phyloP scores from a whole-genome alignment of 2,888 invertebrate species.

The Meghimatium bilineatum region DNA sequence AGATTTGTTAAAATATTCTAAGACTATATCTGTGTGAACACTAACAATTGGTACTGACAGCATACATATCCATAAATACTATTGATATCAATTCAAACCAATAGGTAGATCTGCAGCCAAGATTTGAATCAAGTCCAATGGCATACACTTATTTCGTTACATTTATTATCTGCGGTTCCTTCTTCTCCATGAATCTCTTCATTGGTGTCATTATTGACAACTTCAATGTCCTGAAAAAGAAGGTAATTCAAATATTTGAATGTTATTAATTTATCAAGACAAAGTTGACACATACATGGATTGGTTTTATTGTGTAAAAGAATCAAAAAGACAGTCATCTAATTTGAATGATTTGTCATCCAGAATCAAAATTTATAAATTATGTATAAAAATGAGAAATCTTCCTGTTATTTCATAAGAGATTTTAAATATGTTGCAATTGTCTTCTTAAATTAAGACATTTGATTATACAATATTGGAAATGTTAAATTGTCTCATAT shows the following conservation, averaged over 20 bases:
- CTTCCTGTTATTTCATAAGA: no score
- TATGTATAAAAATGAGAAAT: no score
- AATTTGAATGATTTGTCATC: no score
- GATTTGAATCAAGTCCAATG: conserved; percentile 90
- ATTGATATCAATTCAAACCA: background rate
- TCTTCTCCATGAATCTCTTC: conserved; percentile 97
- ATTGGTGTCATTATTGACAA: conserved; percentile 99
- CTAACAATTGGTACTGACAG: no score
- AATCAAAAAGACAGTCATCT: no score
- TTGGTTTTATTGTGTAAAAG: background rate
- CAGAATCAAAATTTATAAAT: no score
- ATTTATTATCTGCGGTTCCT: conserved; percentile 97
- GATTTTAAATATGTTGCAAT: no score
- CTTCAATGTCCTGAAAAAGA: conserved; percentile 98
- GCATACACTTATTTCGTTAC: conserved; percentile 96
- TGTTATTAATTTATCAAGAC: no score
- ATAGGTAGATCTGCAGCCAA: conserved; percentile 88
- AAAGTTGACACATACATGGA: background rate
- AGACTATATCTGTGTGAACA: no score
- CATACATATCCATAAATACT: background rate
- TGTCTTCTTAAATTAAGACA: background rate
- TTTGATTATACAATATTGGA: background rate
- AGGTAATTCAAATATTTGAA: conserved; percentile 82
- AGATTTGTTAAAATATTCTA: no score
- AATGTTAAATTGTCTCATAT: background rate